Evolutionary conservation across 2,113 vertebrate genomes (phyloP).

Genomic region (Motacilla tschutschensis): DNA sequence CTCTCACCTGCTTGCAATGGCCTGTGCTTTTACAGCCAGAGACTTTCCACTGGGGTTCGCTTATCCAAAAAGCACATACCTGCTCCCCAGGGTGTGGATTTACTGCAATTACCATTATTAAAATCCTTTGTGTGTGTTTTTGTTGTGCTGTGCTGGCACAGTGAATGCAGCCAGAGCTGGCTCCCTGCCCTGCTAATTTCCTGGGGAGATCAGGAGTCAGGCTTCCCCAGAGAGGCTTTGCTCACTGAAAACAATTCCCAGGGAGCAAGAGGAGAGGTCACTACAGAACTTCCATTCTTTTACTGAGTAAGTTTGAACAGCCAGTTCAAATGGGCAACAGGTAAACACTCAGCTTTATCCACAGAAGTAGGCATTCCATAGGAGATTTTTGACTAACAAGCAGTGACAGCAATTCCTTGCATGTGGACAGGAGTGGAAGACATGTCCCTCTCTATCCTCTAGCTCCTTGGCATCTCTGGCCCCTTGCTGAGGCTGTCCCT

Average conservation of each 20-base stretch:
- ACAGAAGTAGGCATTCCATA: neutral
- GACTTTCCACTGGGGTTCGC: neutral
- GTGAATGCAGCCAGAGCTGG: neutral
- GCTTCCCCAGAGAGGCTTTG: neutral
- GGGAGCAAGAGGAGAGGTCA: accelerated
- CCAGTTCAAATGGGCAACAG: neutral
- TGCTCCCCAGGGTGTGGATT: neutral
- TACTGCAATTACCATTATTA: neutral
- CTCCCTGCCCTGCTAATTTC: neutral
- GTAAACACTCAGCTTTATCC: neutral
- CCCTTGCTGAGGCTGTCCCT: neutral
- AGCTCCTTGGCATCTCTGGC: neutral
- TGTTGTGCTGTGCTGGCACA: accelerated
- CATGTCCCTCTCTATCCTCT: neutral
- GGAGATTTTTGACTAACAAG: neutral
- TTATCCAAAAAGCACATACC: neutral
- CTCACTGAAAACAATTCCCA: neutral
- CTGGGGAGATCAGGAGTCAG: neutral
- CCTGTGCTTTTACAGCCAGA: neutral
- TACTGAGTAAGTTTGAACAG: neutral
- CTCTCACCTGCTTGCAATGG: neutral
- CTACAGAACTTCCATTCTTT: neutral
- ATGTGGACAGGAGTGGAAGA: neutral
- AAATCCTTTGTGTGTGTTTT: neutral
- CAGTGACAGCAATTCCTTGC: neutral